phyloP scores from a whole-genome alignment of 37 sponge, comb jelly and placozoan species.

The Ianthella basta region DNA sequence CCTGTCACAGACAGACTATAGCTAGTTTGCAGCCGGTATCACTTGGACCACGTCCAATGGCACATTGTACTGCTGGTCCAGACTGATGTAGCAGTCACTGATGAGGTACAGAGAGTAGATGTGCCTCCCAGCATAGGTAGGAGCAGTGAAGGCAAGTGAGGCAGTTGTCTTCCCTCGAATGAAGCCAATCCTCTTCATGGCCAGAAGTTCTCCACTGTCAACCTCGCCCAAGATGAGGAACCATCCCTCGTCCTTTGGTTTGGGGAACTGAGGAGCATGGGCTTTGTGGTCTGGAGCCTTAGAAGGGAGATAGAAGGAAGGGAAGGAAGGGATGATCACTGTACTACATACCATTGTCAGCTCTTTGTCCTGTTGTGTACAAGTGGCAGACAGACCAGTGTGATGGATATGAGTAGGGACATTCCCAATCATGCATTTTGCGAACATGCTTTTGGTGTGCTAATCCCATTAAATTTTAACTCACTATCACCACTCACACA shows the following conservation, averaged over 20 bases:
- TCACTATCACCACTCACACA: too few species aligned
- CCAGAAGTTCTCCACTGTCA: conserved; percentile 84
- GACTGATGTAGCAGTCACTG: conserved; percentile 93
- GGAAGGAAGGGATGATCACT: too few species aligned
- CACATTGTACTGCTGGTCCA: conserved; percentile 86
- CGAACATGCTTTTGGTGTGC: conserved; percentile 4
- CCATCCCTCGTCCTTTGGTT: conserved; percentile 96
- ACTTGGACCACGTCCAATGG: neutral
- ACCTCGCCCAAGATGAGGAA: conserved; percentile 87
- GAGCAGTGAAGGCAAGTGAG: conserved; percentile 75
- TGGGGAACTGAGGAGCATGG: conserved; percentile 83
- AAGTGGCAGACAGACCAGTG: too few species aligned
- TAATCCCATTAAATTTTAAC: too few species aligned
- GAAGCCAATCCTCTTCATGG: conserved; percentile 84
- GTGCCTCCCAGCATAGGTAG: conserved; percentile 66
- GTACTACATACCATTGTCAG: too few species aligned
- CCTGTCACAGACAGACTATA: too few species aligned
- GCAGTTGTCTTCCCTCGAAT: conserved; percentile 49
- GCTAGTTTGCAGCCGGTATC: neutral
- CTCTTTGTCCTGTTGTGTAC: too few species aligned
- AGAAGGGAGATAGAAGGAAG: neutral
- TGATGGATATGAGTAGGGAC: too few species aligned
- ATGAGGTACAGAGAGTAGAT: conserved; percentile 86
- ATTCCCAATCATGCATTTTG: neutral
- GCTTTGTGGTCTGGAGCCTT: conserved; percentile 35